These are phyloP conservation scores for Crocodylus rhombifer DNA, from an alignment of 2,797 vertebrate genomes.

Conservation along the genomic window DNA sequence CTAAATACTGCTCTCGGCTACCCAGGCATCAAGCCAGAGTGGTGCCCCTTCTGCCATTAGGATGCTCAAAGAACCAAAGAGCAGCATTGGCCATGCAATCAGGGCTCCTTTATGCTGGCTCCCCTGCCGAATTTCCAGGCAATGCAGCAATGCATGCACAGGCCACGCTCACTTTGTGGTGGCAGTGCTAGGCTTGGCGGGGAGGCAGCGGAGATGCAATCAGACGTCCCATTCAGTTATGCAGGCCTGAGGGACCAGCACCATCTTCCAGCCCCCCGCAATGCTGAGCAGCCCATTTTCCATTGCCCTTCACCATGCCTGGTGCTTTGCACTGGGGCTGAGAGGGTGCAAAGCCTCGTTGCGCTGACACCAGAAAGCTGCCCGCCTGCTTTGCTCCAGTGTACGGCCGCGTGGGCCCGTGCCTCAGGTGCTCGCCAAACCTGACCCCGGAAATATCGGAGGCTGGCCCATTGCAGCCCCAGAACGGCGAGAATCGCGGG, in stretches of 20 bases:
- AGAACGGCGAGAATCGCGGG: fast-evolving
- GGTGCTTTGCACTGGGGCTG: no score
- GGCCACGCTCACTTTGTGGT: no score
- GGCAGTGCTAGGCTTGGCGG: no score
- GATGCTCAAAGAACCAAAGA: background rate
- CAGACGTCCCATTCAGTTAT: background rate
- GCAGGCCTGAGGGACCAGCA: background rate
- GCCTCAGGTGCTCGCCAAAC: background rate
- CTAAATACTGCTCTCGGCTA: background rate
- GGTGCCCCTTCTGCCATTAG: background rate
- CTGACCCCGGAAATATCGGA: background rate
- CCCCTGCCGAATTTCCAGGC: no score
- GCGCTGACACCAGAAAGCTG: background rate
- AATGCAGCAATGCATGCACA: no score
- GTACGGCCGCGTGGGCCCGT: background rate
- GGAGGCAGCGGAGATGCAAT: no score
- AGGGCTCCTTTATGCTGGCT: no score
- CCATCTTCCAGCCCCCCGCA: background rate
- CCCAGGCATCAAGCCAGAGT: background rate
- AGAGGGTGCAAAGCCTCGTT: background rate
- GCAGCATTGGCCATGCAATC: background rate
- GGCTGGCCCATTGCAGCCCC: background rate
- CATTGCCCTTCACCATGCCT: fast-evolving
- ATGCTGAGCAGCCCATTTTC: fast-evolving
- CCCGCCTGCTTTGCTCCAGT: no score